Percentiles rank a stretch among this genome's conserved stretches.
Evolutionary conservation across 2,888 invertebrate genomes (phyloP).

Genomic region (Eledone cirrhosa): DNA sequence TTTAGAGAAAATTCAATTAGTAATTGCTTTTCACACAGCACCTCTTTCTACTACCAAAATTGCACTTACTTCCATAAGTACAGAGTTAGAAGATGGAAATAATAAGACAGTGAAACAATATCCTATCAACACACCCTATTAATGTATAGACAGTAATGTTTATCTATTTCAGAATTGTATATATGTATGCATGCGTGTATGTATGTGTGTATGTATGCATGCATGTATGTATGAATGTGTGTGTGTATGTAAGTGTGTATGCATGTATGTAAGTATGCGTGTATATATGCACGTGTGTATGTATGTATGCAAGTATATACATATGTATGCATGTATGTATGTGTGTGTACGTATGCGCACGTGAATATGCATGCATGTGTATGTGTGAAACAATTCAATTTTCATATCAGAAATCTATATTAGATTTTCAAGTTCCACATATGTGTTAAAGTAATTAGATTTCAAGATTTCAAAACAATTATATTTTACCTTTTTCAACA

Average conservation of each 20-base stretch:
- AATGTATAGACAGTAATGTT: too few species aligned
- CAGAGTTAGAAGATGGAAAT: too few species aligned
- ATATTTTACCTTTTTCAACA: not conserved
- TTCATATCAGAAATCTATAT: not conserved
- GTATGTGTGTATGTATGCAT: not conserved
- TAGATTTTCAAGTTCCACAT: not conserved
- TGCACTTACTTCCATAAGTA: too few species aligned
- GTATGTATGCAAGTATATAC: not conserved
- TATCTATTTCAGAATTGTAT: not conserved
- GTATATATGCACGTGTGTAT: not conserved
- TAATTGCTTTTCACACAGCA: too few species aligned
- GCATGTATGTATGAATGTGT: not conserved
- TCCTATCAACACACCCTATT: too few species aligned
- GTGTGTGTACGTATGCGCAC: not conserved
- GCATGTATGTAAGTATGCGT: not conserved
- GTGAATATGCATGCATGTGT: not conserved
- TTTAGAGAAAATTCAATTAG: too few species aligned
- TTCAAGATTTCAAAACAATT: not conserved
- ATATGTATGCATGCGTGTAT: not conserved
- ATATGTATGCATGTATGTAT: not conserved
- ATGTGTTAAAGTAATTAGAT: not conserved
- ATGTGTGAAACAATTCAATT: not conserved
- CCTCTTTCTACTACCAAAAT: too few species aligned
- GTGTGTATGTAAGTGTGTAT: not conserved
- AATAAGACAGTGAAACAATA: too few species aligned